A percentile compares a stretch with the other conserved stretches of the same genome.
These are phyloP conservation scores for Cotesia typhae DNA, from an alignment of 1,140 invertebrate genomes.

Conservation along the genomic window DNA sequence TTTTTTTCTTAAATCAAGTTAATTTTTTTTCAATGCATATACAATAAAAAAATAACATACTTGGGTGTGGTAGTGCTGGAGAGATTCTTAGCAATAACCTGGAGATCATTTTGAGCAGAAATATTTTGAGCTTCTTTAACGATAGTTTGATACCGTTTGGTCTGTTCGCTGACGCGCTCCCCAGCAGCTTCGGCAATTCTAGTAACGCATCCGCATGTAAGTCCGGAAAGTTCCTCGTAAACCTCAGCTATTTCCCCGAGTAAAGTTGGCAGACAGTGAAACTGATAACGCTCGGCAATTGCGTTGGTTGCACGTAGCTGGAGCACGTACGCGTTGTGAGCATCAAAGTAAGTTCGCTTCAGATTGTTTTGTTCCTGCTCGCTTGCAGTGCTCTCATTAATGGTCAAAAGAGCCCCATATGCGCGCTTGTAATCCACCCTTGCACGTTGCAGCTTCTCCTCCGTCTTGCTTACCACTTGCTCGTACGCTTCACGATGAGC, in stretches of 20 bases:
- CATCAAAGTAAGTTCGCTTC: slow-evolving; percentile 82
- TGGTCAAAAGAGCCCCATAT: slow-evolving; percentile 76
- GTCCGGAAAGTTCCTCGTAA: slow-evolving; percentile 58
- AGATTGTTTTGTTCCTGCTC: slow-evolving; percentile 69
- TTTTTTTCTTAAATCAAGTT: no score
- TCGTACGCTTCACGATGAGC: slow-evolving; percentile 91
- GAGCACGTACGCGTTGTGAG: slow-evolving; percentile 93
- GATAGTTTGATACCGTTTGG: slow-evolving; percentile 54
- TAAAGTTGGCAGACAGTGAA: slow-evolving; percentile 55
- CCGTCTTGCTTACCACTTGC: slow-evolving; percentile 86
- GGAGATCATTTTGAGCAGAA: slow-evolving; percentile 53
- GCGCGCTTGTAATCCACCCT: slow-evolving; percentile 87
- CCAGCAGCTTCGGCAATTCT: slow-evolving; percentile 55
- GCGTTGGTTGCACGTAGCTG: slow-evolving; percentile 92
- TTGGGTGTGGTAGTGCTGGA: slow-evolving; percentile 47
- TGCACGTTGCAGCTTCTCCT: slow-evolving; percentile 79
- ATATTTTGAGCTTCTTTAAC: slow-evolving; percentile 53
- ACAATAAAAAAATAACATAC: background rate
- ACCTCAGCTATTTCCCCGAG: slow-evolving; percentile 59
- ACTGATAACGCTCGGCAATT: slow-evolving; percentile 75
- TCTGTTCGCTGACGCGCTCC: slow-evolving; percentile 53
- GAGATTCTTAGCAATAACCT: slow-evolving; percentile 54
- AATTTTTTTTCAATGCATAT: no score
- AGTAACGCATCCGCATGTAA: slow-evolving; percentile 57
- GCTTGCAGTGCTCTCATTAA: slow-evolving; percentile 38